phyloP scores from a whole-genome alignment of 2,888 invertebrate genomes.

The Stenodema calcarata region DNA sequence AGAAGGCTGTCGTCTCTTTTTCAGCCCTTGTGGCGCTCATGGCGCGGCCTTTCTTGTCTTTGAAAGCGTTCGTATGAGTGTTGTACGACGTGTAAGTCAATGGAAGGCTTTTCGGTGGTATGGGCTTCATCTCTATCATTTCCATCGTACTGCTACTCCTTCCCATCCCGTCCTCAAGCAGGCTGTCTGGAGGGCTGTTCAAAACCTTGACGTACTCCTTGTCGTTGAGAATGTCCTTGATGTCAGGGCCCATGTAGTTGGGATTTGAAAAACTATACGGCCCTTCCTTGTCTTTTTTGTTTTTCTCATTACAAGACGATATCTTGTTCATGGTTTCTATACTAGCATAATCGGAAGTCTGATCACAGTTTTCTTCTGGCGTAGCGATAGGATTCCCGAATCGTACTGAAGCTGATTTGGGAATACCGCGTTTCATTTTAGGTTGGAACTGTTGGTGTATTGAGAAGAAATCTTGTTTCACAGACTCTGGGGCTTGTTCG shows the following conservation, averaged over 20 bases:
- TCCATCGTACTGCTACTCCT: conserved; percentile 60
- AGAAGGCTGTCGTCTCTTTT: conserved; percentile 63
- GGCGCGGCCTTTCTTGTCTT: conserved; percentile 62
- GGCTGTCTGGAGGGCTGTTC: conserved; percentile 71
- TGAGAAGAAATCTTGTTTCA: conserved; percentile 61
- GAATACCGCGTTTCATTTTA: conserved; percentile 59
- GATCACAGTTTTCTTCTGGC: conserved; percentile 61
- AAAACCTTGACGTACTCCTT: conserved; percentile 63
- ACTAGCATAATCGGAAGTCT: conserved; percentile 79
- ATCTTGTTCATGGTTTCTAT: conserved; percentile 69
- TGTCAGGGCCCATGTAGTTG: conserved; percentile 75
- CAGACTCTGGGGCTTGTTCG: conserved; percentile 65
- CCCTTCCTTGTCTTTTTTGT: conserved; percentile 52
- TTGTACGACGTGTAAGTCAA: conserved; percentile 53
- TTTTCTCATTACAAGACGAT: conserved; percentile 58
- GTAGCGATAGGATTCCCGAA: conserved; percentile 62
- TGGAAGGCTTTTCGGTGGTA: conserved; percentile 58
- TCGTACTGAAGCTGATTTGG: conserved; percentile 68
- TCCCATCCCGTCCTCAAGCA: conserved; percentile 65
- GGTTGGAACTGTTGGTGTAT: conserved; percentile 67
- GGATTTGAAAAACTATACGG: conserved; percentile 77
- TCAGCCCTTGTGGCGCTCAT: conserved; percentile 68
- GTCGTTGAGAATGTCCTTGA: conserved; percentile 60
- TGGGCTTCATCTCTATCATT: conserved; percentile 58
- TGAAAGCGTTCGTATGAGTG: conserved; percentile 40